phyloP scores from a whole-genome alignment of 2,113 vertebrate genomes.

The Rynchops niger region DNA sequence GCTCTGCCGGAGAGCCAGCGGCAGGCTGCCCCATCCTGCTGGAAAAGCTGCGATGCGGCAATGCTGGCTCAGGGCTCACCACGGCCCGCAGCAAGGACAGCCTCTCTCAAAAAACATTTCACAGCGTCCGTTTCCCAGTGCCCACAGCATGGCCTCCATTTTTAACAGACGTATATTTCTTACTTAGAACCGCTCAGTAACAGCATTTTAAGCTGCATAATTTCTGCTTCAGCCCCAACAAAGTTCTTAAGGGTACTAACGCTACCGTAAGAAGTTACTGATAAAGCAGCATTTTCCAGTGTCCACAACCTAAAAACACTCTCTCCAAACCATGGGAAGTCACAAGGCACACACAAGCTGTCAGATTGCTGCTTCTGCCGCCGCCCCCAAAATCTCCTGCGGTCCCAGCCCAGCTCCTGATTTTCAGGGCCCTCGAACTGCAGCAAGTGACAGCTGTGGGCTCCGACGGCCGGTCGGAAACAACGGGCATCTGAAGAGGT shows the following conservation, averaged over 20 bases:
- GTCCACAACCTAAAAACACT: background rate
- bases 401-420: background rate
- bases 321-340: conserved; percentile 48
- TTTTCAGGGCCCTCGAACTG: background rate
- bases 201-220: background rate
- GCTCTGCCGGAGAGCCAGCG: background rate
- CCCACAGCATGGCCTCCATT: fast-evolving
- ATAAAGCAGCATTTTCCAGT: background rate
- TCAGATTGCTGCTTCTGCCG: conserved; percentile 73
- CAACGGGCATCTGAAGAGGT: background rate
- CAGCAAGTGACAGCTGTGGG: background rate
- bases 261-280: fast-evolving
- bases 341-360: conserved; percentile 37
- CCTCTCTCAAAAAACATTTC: background rate
- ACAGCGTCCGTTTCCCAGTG: background rate
- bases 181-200: background rate
- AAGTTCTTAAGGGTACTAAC: no score
- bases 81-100: fast-evolving
- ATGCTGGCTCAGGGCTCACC: fast-evolving
- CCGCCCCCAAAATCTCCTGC: background rate
- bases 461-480: background rate
- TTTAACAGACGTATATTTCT: fast-evolving
- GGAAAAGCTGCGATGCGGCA: fast-evolving
- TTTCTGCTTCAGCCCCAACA: background rate
- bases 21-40: background rate